Conservation (phyloP, 2,797 vertebrate genomes). For the Crax fasciolata region DNA sequence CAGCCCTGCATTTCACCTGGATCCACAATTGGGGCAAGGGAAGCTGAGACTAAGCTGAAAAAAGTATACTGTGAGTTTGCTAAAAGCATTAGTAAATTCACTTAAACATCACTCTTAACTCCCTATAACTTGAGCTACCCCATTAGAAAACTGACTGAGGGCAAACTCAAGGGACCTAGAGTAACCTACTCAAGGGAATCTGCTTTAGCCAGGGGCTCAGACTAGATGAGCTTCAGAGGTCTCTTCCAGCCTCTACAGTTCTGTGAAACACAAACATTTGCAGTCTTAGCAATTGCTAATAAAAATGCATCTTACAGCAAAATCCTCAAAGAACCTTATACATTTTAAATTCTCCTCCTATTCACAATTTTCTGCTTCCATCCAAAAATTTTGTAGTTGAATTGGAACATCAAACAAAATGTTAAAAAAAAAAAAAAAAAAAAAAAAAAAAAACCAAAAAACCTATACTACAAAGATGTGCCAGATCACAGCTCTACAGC, state of each 20-base stretch:
- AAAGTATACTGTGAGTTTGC: background rate
- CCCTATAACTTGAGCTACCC: background rate
- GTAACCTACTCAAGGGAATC: background rate
- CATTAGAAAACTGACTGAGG: background rate
- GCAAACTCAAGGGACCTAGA: background rate
- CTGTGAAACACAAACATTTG: background rate
- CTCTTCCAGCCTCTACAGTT: background rate
- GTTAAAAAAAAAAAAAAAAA: background rate
- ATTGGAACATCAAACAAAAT: background rate
- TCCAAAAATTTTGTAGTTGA: background rate
- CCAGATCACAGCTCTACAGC: rapidly evolving
- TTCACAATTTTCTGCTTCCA: background rate
- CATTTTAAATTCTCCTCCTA: background rate
- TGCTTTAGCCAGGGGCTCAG: background rate
- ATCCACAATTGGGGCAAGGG: too few relatives aligned
- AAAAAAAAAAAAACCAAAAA: background rate
- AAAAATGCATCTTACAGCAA: background rate
- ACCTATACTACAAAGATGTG: background rate
- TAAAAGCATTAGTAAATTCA: background rate
- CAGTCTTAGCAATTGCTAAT: background rate
- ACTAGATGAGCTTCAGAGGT: background rate
- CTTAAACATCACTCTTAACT: background rate
- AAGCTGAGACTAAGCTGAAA: background rate
- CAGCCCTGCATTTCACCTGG: background rate
- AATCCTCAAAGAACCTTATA: background rate